Percentiles rank a stretch among this genome's conserved stretches.
phyloP scores from a whole-genome alignment of 2,113 vertebrate species.

The Anhinga anhinga region DNA sequence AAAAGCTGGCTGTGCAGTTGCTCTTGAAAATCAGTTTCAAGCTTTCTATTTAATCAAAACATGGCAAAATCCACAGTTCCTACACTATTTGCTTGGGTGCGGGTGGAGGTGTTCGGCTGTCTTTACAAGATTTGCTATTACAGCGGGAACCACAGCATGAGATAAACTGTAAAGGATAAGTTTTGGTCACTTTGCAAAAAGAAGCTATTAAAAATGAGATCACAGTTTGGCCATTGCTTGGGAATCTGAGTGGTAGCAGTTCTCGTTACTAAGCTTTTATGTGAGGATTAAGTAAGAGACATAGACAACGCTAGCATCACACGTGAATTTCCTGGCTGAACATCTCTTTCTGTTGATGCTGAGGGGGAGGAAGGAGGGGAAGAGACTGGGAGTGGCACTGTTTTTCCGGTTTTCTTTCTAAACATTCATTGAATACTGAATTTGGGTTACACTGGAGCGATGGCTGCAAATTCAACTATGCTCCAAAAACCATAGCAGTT shows the following conservation, averaged over 20 bases:
- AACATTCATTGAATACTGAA: not conserved
- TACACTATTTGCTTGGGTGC: not conserved
- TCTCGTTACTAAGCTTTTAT: not conserved
- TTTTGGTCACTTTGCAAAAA: not conserved
- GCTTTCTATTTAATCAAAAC: not conserved
- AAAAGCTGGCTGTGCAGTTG: not conserved
- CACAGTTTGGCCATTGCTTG: not conserved
- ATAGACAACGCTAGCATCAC: not conserved
- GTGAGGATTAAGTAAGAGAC: not conserved
- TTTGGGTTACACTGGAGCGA: not conserved
- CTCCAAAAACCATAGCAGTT: not conserved
- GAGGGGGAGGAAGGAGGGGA: not conserved
- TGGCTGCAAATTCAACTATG: not conserved
- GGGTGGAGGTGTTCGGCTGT: not conserved
- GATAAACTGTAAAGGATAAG: not conserved
- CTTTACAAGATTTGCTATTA: not conserved
- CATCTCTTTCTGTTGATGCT: not conserved
- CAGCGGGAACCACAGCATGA: not conserved
- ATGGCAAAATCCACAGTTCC: not conserved
- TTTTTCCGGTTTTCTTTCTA: not conserved
- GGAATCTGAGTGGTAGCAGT: not conserved
- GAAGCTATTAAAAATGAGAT: not conserved
- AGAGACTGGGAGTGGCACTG: not conserved
- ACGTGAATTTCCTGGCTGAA: not conserved
- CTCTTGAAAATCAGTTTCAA: not conserved